A percentile compares a stretch with the other conserved stretches of the same genome.
Conservation (phyloP, 2,888 invertebrate genomes). For the Drosophila testacea region DNA sequence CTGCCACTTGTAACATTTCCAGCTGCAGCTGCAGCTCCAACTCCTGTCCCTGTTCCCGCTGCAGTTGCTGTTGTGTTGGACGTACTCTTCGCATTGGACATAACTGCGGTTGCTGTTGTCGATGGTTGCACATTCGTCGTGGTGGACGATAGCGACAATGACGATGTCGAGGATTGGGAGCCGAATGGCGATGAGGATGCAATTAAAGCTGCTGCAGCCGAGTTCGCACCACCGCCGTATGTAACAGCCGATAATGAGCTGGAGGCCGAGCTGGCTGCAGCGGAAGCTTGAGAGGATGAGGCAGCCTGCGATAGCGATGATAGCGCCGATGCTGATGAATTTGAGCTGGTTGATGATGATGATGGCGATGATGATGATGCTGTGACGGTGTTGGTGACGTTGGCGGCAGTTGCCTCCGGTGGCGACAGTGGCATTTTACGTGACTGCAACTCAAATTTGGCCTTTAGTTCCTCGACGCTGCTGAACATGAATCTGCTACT, state of each 20-base stretch:
- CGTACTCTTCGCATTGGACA: slow-evolving; percentile 43
- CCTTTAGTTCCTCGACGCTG: slow-evolving; percentile 80
- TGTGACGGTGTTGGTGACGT: slow-evolving; percentile 32
- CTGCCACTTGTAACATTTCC: slow-evolving; percentile 13
- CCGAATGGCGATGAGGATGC: slow-evolving; percentile 74
- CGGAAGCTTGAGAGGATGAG: slow-evolving; percentile 67
- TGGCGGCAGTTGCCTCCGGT: slow-evolving; percentile 52
- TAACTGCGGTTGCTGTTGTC: slow-evolving; percentile 22
- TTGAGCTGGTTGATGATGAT: slow-evolving; percentile 70
- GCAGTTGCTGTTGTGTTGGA: slow-evolving; percentile 29
- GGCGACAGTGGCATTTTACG: slow-evolving; percentile 82
- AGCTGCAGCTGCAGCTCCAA: slow-evolving; percentile 17
- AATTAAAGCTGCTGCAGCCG: slow-evolving; percentile 70
- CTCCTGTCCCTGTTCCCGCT: slow-evolving; percentile 2
- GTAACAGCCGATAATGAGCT: slow-evolving; percentile 68
- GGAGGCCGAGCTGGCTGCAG: slow-evolving; percentile 63
- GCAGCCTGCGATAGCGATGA: slow-evolving; percentile 72
- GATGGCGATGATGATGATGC: slow-evolving; percentile 67
- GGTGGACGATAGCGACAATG: slow-evolving; percentile 56
- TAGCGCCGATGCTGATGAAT: slow-evolving; percentile 67
- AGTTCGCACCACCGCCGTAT: slow-evolving; percentile 65
- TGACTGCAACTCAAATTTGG: slow-evolving; percentile 72
- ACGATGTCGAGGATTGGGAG: slow-evolving; percentile 74
- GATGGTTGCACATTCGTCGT: slow-evolving; percentile 36
- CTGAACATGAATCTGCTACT: slow-evolving; percentile 62